These are phyloP conservation scores for Abramis brama DNA, from an alignment of 2,113 vertebrate genomes.

Conservation along the genomic window DNA sequence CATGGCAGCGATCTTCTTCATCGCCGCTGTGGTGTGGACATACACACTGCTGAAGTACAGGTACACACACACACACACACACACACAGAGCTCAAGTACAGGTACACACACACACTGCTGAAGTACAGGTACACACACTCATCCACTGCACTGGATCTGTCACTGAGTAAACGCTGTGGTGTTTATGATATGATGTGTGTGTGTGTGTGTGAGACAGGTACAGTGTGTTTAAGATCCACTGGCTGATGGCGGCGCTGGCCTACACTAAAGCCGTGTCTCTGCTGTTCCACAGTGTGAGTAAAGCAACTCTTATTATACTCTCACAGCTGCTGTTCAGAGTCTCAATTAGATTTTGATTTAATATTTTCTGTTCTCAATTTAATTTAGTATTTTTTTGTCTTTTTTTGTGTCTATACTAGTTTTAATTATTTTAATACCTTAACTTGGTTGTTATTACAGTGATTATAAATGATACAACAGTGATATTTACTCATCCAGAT, in stretches of 20 bases:
- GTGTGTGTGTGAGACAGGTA: constrained; percentile 67
- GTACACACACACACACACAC: constrained; percentile 68
- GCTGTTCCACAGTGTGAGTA: constrained; percentile 85
- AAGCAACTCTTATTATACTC: background rate
- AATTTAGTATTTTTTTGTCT: too few relatives aligned
- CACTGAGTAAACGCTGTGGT: background rate
- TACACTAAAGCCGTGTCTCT: constrained; percentile 83
- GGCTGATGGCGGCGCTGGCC: constrained; percentile 84
- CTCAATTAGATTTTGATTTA: too few relatives aligned
- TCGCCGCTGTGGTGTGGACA: constrained; percentile 79
- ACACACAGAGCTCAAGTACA: too few relatives aligned
- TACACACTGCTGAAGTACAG: constrained; percentile 82
- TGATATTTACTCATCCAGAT: too few relatives aligned
- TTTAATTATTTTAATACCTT: too few relatives aligned
- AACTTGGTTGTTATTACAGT: too few relatives aligned
- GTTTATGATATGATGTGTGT: background rate
- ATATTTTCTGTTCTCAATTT: too few relatives aligned
- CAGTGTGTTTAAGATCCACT: constrained; percentile 89
- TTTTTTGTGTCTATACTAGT: too few relatives aligned
- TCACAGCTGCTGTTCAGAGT: too few relatives aligned
- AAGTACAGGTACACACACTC: constrained; percentile 58
- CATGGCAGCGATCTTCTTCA: constrained; percentile 82
- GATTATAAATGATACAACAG: too few relatives aligned
- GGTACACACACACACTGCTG: too few relatives aligned
- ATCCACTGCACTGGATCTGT: constrained; percentile 63